phyloP scores from a whole-genome alignment of 92 coral and sea anemone species.

The Epizoanthus fatuus region DNA sequence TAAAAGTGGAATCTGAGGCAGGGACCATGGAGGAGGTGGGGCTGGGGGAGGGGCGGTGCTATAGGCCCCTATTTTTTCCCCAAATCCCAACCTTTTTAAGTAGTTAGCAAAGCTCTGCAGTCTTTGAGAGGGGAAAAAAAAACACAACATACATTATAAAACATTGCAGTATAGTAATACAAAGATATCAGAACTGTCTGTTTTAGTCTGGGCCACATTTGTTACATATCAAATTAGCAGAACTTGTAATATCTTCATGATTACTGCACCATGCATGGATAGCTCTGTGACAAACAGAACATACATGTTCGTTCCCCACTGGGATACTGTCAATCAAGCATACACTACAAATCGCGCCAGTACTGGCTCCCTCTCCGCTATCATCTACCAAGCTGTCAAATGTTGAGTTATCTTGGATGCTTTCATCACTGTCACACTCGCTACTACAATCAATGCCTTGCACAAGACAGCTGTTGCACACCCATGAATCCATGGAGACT shows the following conservation, averaged over 20 bases:
- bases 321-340: constrained; percentile 14
- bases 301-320: constrained; percentile 9
- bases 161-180: no score
- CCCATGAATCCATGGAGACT: constrained; percentile 23
- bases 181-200: no score
- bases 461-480: constrained; percentile 37
- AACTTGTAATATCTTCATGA: constrained; percentile 11
- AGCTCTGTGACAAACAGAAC: constrained; percentile 21
- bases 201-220: neutral
- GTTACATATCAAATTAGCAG: constrained; percentile 19
- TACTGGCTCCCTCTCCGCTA: neutral
- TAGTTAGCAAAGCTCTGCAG: no score
- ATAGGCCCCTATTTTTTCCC: no score
- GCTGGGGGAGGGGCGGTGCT: no score
- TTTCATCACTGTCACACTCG: constrained; percentile 17
- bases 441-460: constrained; percentile 14
- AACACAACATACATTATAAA: no score
- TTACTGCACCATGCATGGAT: constrained; percentile 41
- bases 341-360: neutral
- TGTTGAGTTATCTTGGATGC: constrained; percentile 11
- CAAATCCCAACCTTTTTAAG: no score
- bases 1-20: no score
- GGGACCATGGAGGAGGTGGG: no score
- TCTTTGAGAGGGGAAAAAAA: no score
- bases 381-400: neutral